Evolutionary conservation across 1,140 invertebrate genomes (phyloP).

Genomic region (Atta colombica): DNA sequence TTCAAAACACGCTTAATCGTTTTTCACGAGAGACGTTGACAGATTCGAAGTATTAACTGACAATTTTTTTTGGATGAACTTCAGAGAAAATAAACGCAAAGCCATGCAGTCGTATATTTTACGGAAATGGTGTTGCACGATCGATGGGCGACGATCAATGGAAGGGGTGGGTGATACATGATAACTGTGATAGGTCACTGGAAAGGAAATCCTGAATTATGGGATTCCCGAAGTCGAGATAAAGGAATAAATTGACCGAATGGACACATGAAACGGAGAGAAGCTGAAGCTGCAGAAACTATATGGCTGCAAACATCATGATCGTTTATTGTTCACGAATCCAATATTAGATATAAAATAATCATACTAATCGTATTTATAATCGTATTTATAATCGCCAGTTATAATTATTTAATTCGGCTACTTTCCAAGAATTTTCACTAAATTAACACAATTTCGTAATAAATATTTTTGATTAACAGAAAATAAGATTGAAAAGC

Average conservation of each 20-base stretch:
- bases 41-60: not conserved
- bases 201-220: constrained; percentile 49
- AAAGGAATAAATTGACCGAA: constrained; percentile 50
- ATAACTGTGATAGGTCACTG: constrained; percentile 32
- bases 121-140: not conserved
- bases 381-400: not conserved
- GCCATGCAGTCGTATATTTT: not conserved
- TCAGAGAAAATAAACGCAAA: not conserved
- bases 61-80: not conserved
- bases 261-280: constrained; percentile 12
- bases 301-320: not conserved
- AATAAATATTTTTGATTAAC: not conserved
- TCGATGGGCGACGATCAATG: constrained; percentile 18
- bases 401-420: not conserved
- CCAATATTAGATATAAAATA: not conserved
- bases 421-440: not conserved
- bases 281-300: not conserved
- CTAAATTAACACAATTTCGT: not conserved
- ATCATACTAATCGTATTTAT: not conserved
- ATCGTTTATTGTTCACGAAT: constrained; percentile 5
- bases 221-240: constrained; percentile 39
- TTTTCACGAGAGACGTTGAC: not conserved
- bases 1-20: not conserved
- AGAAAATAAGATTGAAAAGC: not conserved
- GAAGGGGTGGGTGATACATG: constrained; percentile 19